Conservation (phyloP, 92 coral and sea anemone species). For the Umimayanthus chanpuru region DNA sequence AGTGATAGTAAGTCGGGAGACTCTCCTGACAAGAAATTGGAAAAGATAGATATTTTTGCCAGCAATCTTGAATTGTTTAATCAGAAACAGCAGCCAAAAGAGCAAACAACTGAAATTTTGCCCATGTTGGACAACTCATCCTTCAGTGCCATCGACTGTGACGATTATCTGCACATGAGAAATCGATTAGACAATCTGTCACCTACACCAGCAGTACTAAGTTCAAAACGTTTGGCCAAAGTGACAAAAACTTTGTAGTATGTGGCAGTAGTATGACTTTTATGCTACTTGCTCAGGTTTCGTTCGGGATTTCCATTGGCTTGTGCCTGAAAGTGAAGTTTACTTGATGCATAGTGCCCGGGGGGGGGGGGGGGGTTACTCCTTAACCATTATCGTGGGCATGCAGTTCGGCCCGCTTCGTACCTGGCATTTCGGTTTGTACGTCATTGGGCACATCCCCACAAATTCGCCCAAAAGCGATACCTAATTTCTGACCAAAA, state of each 20-base stretch:
- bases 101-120: conserved; percentile 39
- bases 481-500: no score
- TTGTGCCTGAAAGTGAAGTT: no score
- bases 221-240: background rate
- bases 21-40: background rate
- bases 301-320: no score
- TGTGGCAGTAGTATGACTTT: background rate
- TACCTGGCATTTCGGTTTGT: no score
- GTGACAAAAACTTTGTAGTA: background rate
- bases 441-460: no score
- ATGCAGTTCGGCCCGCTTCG: no score
- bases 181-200: conserved; percentile 68
- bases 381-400: no score
- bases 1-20: background rate
- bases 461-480: no score
- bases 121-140: conserved; percentile 57
- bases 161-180: conserved; percentile 65
- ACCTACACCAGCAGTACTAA: conserved; percentile 53
- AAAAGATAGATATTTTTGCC: conserved; percentile 66
- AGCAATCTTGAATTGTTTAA: conserved; percentile 53
- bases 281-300: no score
- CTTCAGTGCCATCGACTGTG: conserved; percentile 66
- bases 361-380: no score
- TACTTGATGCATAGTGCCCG: no score
- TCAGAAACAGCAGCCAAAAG: conserved; percentile 27